These are phyloP conservation scores for Zophobas atratus DNA, from an alignment of 1,140 invertebrate species.

Conservation along the genomic window DNA sequence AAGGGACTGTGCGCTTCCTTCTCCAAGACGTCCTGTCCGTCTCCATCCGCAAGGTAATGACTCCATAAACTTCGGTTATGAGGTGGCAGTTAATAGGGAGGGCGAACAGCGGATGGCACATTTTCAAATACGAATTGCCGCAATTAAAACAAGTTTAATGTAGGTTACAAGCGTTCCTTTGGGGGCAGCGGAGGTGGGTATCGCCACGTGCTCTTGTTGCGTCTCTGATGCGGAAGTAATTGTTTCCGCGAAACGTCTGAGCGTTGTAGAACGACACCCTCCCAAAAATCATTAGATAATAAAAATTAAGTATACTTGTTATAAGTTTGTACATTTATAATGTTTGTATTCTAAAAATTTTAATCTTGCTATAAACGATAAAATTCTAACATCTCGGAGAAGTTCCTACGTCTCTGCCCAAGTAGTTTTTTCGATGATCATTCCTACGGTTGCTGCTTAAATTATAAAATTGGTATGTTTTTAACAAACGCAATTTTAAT, in stretches of 20 bases:
- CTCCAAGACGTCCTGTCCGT: constrained; percentile 10
- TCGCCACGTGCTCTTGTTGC: not conserved
- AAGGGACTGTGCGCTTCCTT: constrained; percentile 2
- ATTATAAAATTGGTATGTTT: too few species aligned
- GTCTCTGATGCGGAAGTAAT: constrained; percentile 22
- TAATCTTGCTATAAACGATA: too few species aligned
- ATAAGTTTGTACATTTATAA: too few species aligned
- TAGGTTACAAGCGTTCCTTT: not conserved
- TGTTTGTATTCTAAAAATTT: too few species aligned
- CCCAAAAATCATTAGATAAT: not conserved
- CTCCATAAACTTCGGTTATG: constrained; percentile 4
- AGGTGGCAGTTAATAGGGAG: not conserved
- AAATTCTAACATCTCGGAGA: too few species aligned
- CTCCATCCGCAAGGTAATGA: constrained; percentile 11
- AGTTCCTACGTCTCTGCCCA: too few species aligned
- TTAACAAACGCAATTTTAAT: too few species aligned
- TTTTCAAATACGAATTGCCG: constrained; percentile 11
- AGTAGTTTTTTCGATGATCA: too few species aligned
- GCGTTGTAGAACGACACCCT: constrained; percentile 1
- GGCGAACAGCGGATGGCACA: not conserved
- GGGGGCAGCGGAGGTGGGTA: not conserved
- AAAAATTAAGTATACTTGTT: too few species aligned
- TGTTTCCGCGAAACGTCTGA: constrained; percentile 8
- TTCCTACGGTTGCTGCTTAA: too few species aligned
- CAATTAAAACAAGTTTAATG: constrained; percentile 24